Percentiles rank a stretch among this genome's conserved stretches.
These are phyloP conservation scores for Gerris buenoi DNA, from an alignment of 1,140 invertebrate genomes.

Conservation along the genomic window DNA sequence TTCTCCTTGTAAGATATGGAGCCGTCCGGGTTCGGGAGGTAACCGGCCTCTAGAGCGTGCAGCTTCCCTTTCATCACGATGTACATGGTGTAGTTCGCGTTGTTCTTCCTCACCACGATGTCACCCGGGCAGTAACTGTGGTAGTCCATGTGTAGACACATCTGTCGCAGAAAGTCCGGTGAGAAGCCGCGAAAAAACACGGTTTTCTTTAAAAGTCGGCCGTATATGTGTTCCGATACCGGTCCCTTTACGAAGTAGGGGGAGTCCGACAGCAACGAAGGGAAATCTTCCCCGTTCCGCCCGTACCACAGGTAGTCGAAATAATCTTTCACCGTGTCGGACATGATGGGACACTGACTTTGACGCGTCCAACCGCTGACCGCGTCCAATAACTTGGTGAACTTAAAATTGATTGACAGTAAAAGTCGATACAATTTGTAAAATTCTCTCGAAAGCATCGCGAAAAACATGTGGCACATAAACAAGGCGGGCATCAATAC, in stretches of 20 bases:
- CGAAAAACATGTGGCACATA: too few species aligned
- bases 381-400: too few species aligned
- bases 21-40: not conserved
- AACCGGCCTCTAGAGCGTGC: not conserved
- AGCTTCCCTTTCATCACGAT: not conserved
- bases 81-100: not conserved
- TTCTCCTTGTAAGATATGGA: not conserved
- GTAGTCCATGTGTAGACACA: not conserved
- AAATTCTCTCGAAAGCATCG: too few species aligned
- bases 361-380: too few species aligned
- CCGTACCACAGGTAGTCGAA: not conserved
- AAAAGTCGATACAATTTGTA: too few species aligned
- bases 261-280: not conserved
- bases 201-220: not conserved
- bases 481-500: too few species aligned
- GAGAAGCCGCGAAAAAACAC: not conserved
- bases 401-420: too few species aligned
- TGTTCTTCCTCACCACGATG: not conserved
- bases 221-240: not conserved
- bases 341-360: not conserved
- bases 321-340: not conserved
- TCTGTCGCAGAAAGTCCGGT: not conserved
- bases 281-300: not conserved
- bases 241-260: not conserved
- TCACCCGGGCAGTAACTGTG: not conserved